A percentile compares a stretch with the other conserved stretches of the same genome.
phyloP scores from a whole-genome alignment of 2,888 invertebrate genomes.

The Drosophila koepferae region DNA sequence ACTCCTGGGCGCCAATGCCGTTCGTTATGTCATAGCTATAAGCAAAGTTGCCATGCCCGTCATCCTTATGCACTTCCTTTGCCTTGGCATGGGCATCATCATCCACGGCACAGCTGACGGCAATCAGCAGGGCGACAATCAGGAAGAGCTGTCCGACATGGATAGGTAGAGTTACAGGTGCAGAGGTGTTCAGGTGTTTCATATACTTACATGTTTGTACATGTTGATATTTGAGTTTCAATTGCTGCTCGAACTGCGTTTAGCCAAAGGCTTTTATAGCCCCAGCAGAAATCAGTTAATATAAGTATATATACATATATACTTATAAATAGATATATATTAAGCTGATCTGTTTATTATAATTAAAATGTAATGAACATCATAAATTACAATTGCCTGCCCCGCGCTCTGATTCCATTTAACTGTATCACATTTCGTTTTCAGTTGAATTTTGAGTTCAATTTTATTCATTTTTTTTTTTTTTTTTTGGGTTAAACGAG shows the following conservation, averaged over 20 bases:
- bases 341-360: conserved; percentile 22
- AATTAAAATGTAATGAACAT: conserved; percentile 11
- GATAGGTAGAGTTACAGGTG: background rate
- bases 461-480: background rate
- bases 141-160: conserved; percentile 44
- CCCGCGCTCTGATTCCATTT: conserved; percentile 15
- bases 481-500: conserved; percentile 24
- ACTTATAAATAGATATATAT: background rate
- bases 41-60: conserved; percentile 73
- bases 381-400: conserved; percentile 55
- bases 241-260: conserved; percentile 43
- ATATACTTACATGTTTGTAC: conserved; percentile 70
- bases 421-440: conserved; percentile 39
- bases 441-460: conserved; percentile 9
- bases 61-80: conserved; percentile 68
- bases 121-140: conserved; percentile 49
- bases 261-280: conserved; percentile 56
- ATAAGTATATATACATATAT: background rate
- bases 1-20: conserved; percentile 75
- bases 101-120: conserved; percentile 56
- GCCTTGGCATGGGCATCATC: conserved; percentile 76
- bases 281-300: conserved; percentile 23
- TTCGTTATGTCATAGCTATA: conserved; percentile 73
- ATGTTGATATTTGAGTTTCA: conserved; percentile 46
- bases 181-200: background rate